Evolutionary conservation across 1,140 invertebrate species (phyloP), one percentile per base, ranked within the genome.

Genomic region (Acromyrmex charruanus): DNA sequence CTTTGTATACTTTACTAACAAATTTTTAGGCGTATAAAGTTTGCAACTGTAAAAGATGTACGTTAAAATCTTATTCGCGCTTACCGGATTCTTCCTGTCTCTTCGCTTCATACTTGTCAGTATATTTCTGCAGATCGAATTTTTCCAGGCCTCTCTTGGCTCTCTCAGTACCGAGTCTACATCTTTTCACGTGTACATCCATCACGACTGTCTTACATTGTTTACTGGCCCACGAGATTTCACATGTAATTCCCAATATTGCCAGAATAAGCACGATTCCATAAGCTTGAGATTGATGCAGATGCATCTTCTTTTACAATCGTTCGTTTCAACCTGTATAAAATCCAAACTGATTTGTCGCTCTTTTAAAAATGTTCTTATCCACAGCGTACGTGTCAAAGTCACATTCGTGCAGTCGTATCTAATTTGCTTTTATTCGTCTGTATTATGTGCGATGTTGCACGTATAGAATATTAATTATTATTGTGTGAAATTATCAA

Each of bases 321-420:
- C 4, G 9, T 35, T 21, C 6, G n/a, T 21, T 59, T 68, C 16
- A 21, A 21, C 16, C 25, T 51, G 77, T 25, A 71, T 5, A 49
- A 77, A 21, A 65, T 59, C 10, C 5, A 61, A 59, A 12, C 10
- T 35, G 21, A 14, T 2, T 85, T 63, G 61, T 89, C 80, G 53
- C 53, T 7, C 28, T 87, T 92, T 91, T 90, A 88, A 89, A 77
- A 63, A 81, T 28, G 9, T 66, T 66, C 61, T 87, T 92, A 89
- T 90, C 88, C 71, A n/a, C 39, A 35, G 18, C 4, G 68, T 85
- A 87, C 89, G 86, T 90, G 87, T 66, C 61, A 16, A 74, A 80
- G 51, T 39, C 18, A 69, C 28, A 44, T 31, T 77, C 55, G 16
- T 44, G 68, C 65, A 88, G 88, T 86, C 81, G n/a, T 63, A 53